Percentiles rank a stretch among this genome's conserved stretches.
Conservation (phyloP, 2,888 invertebrate species). For the Cryptocephalus moraei region DNA sequence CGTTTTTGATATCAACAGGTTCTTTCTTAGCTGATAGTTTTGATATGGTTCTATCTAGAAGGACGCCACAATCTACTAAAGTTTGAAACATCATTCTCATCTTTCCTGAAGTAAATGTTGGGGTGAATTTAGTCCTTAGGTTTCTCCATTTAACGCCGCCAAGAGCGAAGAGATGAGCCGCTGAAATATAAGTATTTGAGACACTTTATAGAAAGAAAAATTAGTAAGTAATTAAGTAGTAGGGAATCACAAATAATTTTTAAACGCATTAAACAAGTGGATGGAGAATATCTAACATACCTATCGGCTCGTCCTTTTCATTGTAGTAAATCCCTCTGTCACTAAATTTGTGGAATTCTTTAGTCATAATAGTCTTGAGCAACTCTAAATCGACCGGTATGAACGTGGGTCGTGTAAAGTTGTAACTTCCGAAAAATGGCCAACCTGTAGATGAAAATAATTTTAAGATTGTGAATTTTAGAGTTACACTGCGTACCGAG, state of each 20-base stretch:
- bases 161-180: conserved; percentile 26
- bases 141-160: conserved; percentile 14
- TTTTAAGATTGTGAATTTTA: neutral
- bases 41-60: conserved; percentile 2
- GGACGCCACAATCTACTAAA: conserved; percentile 40
- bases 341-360: conserved; percentile 50
- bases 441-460: conserved; percentile 6
- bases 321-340: conserved; percentile 49
- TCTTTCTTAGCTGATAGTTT: conserved; percentile 2
- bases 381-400: conserved; percentile 19
- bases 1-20: conserved; percentile 8
- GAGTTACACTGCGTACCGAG: too few species aligned
- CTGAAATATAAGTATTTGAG: conserved; percentile 2
- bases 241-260: neutral
- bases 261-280: neutral
- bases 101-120: conserved; percentile 54
- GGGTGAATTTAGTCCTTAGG: conserved; percentile 36
- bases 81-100: conserved; percentile 51
- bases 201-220: too few species aligned
- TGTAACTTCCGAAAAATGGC: conserved; percentile 10
- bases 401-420: conserved; percentile 2
- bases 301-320: conserved; percentile 46
- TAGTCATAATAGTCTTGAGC: conserved; percentile 40
- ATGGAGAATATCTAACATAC: conserved; percentile 14
- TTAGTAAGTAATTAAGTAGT: neutral